phyloP scores from a whole-genome alignment of 2,888 invertebrate genomes.

The Gymnoscelis rufifasciata region DNA sequence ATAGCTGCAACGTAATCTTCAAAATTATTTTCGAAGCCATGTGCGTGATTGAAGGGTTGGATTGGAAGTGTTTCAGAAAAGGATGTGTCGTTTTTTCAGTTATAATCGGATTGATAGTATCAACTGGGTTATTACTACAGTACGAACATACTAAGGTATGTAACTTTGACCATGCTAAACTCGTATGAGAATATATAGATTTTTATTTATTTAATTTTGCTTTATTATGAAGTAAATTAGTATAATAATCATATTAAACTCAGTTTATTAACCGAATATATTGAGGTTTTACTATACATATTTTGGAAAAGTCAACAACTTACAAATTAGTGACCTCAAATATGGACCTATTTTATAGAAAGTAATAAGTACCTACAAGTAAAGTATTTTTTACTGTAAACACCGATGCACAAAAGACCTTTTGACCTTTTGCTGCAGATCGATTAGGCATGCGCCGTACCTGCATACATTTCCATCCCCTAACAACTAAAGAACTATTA shows the following conservation, averaged over 20 bases:
- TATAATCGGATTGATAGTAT: not conserved
- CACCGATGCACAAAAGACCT: no score
- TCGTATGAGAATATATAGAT: no score
- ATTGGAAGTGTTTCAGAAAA: constrained; percentile 2
- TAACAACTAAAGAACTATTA: no score
- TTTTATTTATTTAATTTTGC: no score
- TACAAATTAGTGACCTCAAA: no score
- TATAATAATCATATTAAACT: no score
- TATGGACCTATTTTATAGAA: no score
- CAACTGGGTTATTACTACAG: not conserved
- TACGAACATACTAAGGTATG: not conserved
- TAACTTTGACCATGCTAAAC: not conserved
- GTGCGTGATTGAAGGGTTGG: constrained; percentile 1
- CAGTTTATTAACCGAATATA: no score
- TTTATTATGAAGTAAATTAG: no score
- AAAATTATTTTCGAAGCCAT: constrained; percentile 3
- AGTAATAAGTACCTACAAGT: not conserved
- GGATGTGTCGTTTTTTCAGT: constrained; percentile 1
- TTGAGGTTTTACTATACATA: no score
- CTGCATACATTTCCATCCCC: constrained; percentile 1
- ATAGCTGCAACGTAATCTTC: constrained; percentile 1
- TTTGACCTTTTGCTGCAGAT: constrained; percentile 14
- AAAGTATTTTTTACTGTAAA: no score
- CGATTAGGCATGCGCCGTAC: constrained; percentile 27
- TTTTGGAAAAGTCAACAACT: no score